Evolutionary conservation across 92 coral and sea anemone species (phyloP).

Genomic region (Nematostella vectensis): DNA sequence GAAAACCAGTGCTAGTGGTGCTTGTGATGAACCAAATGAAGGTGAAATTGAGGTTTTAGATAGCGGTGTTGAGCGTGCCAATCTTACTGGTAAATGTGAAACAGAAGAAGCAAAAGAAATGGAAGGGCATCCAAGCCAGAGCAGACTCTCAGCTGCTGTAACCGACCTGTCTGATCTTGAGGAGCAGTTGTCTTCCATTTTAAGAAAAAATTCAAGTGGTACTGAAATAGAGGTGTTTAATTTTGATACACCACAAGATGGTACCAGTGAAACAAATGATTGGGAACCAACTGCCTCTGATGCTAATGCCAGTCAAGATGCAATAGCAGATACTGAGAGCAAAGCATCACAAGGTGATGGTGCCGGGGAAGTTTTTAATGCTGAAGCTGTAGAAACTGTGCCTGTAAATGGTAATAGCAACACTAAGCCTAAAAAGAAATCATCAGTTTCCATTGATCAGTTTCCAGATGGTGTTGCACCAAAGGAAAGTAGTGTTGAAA

Average conservation of each 20-base stretch:
- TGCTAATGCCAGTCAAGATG: background rate
- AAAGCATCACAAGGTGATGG: background rate
- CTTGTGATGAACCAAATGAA: background rate
- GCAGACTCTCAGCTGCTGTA: constrained; percentile 59
- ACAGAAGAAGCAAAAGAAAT: background rate
- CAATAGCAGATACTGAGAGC: background rate
- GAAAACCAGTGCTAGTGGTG: background rate
- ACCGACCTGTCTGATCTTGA: constrained; percentile 55
- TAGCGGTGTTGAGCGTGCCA: no score
- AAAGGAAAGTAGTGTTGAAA: background rate
- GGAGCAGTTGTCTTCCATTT: constrained; percentile 40
- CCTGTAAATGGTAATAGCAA: no score
- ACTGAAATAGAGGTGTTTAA: background rate
- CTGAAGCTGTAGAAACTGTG: background rate
- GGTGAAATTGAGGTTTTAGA: background rate
- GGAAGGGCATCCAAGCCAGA: no score
- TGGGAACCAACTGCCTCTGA: no score
- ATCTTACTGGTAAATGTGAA: no score
- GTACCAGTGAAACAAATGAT: no score
- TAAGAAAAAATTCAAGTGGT: constrained; percentile 6
- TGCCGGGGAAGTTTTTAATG: background rate
- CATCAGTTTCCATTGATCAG: no score
- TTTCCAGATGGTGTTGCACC: background rate
- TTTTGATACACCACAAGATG: background rate
- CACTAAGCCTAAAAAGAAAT: no score